A percentile compares a stretch with the other conserved stretches of the same genome.
These are phyloP conservation scores for Potamilus streckersoni DNA, from an alignment of 1,140 invertebrate genomes.

Conservation along the genomic window DNA sequence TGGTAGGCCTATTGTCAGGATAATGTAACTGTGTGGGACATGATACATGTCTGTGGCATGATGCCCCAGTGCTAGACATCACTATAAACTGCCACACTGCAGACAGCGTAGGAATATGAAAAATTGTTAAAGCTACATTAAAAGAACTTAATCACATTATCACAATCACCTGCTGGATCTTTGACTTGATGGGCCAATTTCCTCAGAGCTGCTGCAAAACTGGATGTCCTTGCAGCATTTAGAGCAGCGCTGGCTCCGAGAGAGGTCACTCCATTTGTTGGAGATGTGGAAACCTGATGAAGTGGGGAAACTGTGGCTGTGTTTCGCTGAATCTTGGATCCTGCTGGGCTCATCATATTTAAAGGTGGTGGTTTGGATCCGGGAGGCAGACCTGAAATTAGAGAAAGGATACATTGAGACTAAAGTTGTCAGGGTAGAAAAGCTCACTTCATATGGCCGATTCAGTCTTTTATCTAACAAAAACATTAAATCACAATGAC, in stretches of 20 bases:
- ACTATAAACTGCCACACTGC: too few relatives aligned
- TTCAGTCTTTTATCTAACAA: not conserved
- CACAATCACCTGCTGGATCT: constrained; percentile 57
- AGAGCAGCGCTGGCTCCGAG: constrained; percentile 48
- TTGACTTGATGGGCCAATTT: constrained; percentile 84
- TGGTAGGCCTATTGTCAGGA: too few relatives aligned
- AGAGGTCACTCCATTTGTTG: constrained; percentile 56
- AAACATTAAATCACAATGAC: not conserved
- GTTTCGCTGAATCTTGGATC: constrained; percentile 54
- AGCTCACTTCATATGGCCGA: too few relatives aligned
- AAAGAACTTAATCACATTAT: not conserved
- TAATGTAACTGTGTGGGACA: too few relatives aligned
- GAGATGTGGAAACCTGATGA: constrained; percentile 54
- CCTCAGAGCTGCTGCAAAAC: constrained; percentile 83
- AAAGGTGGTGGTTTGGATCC: constrained; percentile 63
- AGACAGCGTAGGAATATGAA: too few relatives aligned
- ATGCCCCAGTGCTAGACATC: too few relatives aligned
- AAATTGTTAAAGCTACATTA: too few relatives aligned
- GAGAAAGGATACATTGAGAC: constrained; percentile 9
- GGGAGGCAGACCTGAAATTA: constrained; percentile 58
- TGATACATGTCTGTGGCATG: too few relatives aligned
- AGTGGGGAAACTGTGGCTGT: constrained; percentile 65
- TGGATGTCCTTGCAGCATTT: constrained; percentile 65
- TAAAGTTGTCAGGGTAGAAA: too few relatives aligned
- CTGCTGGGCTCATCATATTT: constrained; percentile 58